Evolutionary conservation across 2,888 invertebrate species (phyloP).

Genomic region (Campoplex capitator): DNA sequence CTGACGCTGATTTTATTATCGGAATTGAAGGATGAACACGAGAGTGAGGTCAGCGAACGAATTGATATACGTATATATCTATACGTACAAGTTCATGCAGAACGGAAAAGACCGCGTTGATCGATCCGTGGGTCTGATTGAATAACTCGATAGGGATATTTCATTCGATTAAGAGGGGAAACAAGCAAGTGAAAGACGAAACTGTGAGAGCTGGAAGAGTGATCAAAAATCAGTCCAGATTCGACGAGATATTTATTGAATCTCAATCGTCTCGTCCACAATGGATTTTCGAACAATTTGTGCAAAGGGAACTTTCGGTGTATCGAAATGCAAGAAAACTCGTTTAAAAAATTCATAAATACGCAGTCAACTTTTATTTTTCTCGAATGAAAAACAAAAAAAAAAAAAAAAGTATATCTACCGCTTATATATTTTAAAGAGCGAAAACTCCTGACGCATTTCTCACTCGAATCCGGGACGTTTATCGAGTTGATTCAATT

Average conservation of each 20-base stretch:
- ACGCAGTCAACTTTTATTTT: neutral
- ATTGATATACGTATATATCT: neutral
- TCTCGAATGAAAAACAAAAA: neutral
- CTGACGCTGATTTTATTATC: constrained; percentile 64
- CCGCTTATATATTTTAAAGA: neutral
- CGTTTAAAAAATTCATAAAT: neutral
- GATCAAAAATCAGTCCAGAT: neutral
- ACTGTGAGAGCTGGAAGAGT: neutral
- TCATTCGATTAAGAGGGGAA: constrained; percentile 60
- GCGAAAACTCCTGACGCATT: neutral
- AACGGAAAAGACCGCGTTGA: constrained; percentile 35
- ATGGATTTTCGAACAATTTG: constrained; percentile 1
- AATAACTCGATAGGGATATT: constrained; percentile 64
- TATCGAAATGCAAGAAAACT: neutral
- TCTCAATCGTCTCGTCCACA: constrained; percentile 15
- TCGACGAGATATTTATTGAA: constrained; percentile 56
- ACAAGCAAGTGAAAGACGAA: constrained; percentile 29
- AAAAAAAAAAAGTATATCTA: neutral
- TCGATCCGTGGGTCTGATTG: constrained; percentile 57
- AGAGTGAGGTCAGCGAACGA: constrained; percentile 11
- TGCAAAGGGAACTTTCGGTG: neutral
- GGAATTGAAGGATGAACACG: constrained; percentile 42
- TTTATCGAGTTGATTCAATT: constrained; percentile 54
- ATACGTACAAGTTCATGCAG: neutral
- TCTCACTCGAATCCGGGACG: constrained; percentile 5